These are phyloP conservation scores for Bombus pyrosoma DNA, from an alignment of 1,140 invertebrate genomes.

Conservation along the genomic window DNA sequence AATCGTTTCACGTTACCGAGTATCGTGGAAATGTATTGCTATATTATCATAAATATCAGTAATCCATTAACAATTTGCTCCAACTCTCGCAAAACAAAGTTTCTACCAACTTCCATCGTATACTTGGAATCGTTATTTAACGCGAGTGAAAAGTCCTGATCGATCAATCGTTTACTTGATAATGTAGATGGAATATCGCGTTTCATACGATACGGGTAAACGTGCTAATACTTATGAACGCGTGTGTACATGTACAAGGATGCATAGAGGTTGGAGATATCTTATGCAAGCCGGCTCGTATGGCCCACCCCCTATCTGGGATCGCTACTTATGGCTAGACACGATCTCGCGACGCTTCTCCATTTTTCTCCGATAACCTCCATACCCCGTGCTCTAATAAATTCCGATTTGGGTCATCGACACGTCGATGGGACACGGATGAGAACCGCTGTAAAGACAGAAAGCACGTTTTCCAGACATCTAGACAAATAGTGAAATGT, in stretches of 20 bases:
- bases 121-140: neutral
- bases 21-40: no score
- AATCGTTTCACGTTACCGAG: no score
- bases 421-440: slow-evolving; percentile 2
- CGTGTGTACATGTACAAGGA: neutral
- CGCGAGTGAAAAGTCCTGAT: neutral
- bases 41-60: no score
- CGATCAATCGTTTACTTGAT: neutral
- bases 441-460: neutral
- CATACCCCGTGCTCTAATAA: slow-evolving; percentile 53
- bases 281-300: slow-evolving; percentile 6
- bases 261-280: slow-evolving; percentile 10
- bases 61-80: no score
- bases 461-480: neutral
- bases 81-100: neutral
- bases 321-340: slow-evolving; percentile 68
- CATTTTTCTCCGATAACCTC: slow-evolving; percentile 63
- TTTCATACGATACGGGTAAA: neutral
- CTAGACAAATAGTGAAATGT: neutral
- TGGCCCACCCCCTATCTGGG: slow-evolving; percentile 45
- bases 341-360: slow-evolving; percentile 56
- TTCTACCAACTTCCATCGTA: neutral
- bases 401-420: slow-evolving; percentile 63
- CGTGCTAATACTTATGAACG: neutral
- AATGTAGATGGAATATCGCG: neutral